These are phyloP conservation scores for Caenorhabditis auriculariae DNA, from an alignment of 2,888 invertebrate species.

Conservation along the genomic window DNA sequence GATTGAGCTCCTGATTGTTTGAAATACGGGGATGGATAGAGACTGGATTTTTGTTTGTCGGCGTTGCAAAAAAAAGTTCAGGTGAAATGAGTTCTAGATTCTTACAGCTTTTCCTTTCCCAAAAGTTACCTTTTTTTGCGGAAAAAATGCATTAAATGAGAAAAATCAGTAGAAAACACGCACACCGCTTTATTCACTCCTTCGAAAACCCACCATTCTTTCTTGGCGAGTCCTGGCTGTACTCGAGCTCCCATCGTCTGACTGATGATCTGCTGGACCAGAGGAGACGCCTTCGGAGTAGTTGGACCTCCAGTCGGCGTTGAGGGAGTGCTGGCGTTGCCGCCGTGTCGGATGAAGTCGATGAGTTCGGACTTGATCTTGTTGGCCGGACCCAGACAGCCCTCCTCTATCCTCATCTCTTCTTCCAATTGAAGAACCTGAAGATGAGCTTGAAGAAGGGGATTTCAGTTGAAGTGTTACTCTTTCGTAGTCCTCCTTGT, in stretches of 20 bases:
- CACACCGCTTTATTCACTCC: no score
- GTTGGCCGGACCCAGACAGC: constrained; percentile 44
- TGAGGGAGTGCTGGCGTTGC: constrained; percentile 43
- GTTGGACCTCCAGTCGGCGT: constrained; percentile 11
- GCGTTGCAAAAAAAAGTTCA: no score
- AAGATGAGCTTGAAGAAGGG: background rate
- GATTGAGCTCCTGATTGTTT: background rate
- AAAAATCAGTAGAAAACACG: no score
- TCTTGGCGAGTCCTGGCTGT: no score
- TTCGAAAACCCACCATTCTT: no score
- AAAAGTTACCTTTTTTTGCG: no score
- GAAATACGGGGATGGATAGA: no score
- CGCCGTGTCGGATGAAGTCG: constrained; percentile 49
- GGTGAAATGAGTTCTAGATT: no score
- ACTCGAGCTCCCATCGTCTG: constrained; percentile 39
- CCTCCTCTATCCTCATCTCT: constrained; percentile 50
- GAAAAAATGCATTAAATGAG: no score
- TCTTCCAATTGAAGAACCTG: constrained; percentile 46
- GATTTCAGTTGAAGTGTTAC: constrained; percentile 11
- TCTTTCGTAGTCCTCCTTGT: constrained; percentile 51
- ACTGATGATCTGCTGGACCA: constrained; percentile 46
- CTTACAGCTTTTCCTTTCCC: no score
- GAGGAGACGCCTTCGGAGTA: constrained; percentile 32
- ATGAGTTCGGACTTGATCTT: constrained; percentile 51
- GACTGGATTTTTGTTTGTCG: no score